Evolutionary conservation across 2,888 invertebrate genomes (phyloP).

Genomic region (Tiliacea citrago): DNA sequence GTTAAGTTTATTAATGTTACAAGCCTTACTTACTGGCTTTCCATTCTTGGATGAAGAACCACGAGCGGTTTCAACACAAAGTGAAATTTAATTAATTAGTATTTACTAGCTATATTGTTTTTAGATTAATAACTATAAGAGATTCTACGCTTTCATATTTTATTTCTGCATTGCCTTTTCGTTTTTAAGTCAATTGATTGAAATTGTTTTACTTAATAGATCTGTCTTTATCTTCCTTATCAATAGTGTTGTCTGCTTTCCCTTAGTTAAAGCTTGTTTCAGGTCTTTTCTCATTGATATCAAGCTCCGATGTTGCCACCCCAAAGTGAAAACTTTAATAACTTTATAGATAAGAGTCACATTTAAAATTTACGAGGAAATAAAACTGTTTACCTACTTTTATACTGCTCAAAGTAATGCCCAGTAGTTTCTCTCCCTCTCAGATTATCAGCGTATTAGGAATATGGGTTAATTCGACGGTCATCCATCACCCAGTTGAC

Average conservation of each 20-base stretch:
- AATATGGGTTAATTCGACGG: slow-evolving; percentile 47
- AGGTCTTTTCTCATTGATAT: slow-evolving; percentile 16
- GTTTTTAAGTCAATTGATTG: slow-evolving; percentile 7
- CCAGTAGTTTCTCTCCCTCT: slow-evolving; percentile 19
- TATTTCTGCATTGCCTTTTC: slow-evolving; percentile 2
- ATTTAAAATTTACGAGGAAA: neutral
- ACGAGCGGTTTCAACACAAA: slow-evolving; percentile 28
- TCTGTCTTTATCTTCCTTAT: slow-evolving; percentile 21
- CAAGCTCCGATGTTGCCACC: slow-evolving; percentile 7
- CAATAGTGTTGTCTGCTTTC: slow-evolving; percentile 32
- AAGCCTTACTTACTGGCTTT: slow-evolving; percentile 56
- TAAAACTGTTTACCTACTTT: neutral
- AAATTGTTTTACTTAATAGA: slow-evolving; percentile 20
- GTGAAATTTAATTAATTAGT: slow-evolving; percentile 52
- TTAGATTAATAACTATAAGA: neutral
- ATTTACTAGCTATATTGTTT: neutral
- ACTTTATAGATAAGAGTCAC: slow-evolving; percentile 30
- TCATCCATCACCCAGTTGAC: slow-evolving; percentile 52
- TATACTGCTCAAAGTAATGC: neutral
- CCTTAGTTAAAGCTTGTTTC: slow-evolving; percentile 17
- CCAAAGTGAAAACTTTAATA: slow-evolving; percentile 24
- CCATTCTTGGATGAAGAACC: slow-evolving; percentile 42
- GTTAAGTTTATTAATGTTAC: slow-evolving; percentile 69
- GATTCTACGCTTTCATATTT: neutral
- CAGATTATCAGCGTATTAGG: slow-evolving; percentile 28